A percentile compares a stretch with the other conserved stretches of the same genome.
Conservation (phyloP, 2,797 vertebrate genomes). For the Gadopsis marmoratus region DNA sequence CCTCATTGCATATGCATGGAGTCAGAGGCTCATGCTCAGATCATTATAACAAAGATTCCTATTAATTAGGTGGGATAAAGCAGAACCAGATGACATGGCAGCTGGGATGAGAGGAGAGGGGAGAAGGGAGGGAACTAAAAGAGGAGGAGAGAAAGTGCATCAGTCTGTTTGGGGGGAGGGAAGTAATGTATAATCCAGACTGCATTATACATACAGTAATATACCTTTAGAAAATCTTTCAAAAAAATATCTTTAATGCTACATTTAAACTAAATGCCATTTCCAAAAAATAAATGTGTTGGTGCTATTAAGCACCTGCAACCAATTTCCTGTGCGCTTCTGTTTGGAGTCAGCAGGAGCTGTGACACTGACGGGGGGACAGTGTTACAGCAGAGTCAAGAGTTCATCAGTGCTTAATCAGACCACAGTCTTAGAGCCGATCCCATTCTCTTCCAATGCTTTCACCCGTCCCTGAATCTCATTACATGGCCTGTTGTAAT, state of each 20-base stretch:
- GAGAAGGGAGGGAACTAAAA: constrained; percentile 64
- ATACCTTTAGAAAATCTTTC: constrained; percentile 17
- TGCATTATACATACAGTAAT: constrained; percentile 2
- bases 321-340: constrained; percentile 52
- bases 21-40: constrained; percentile 81
- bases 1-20: constrained; percentile 86
- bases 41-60: constrained; percentile 89
- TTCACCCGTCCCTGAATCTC: constrained; percentile 81
- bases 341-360: constrained; percentile 62
- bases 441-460: constrained; percentile 79
- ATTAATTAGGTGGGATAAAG: constrained; percentile 88
- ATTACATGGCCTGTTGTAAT: constrained; percentile 82
- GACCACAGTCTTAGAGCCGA: constrained; percentile 76
- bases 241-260: not conserved
- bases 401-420: constrained; percentile 84
- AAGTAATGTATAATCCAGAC: constrained; percentile 28
- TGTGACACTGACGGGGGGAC: constrained; percentile 68
- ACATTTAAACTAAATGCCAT: constrained; percentile 30
- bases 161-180: constrained; percentile 59
- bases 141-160: constrained; percentile 67
- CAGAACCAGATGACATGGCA: constrained; percentile 84
- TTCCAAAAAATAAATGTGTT: constrained; percentile 37
- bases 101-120: constrained; percentile 77
- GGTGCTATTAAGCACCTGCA: constrained; percentile 62
- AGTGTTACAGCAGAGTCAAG: constrained; percentile 78